These are phyloP conservation scores for Heliconius hermathena DNA, from an alignment of 1,140 invertebrate genomes.

Conservation along the genomic window DNA sequence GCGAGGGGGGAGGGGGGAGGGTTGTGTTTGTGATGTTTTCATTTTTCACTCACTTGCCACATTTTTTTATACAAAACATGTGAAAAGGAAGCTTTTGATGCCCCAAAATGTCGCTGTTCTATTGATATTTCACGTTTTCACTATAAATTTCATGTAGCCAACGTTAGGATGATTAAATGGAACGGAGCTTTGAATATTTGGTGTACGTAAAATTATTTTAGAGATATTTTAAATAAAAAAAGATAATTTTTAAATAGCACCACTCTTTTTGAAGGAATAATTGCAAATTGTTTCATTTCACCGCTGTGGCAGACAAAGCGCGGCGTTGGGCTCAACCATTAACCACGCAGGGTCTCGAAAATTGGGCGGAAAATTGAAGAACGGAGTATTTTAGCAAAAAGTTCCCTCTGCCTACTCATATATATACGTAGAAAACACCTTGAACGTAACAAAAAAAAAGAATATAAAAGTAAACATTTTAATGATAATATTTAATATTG, in stretches of 20 bases:
- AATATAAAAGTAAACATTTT: neutral
- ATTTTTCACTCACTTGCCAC: slow-evolving; percentile 67
- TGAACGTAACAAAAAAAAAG: neutral
- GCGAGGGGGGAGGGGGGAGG: slow-evolving; percentile 25
- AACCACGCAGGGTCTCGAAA: too few species aligned
- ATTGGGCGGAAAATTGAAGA: neutral
- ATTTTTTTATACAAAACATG: slow-evolving; percentile 55
- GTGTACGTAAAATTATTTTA: neutral
- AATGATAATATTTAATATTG: neutral
- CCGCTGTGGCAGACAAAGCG: neutral
- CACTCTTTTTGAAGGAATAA: too few species aligned
- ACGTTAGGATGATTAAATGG: neutral
- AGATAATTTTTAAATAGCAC: too few species aligned
- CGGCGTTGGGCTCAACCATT: neutral
- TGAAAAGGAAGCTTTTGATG: slow-evolving; percentile 53
- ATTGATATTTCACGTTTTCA: slow-evolving; percentile 29
- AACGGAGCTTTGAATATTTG: neutral
- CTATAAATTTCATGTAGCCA: slow-evolving; percentile 20
- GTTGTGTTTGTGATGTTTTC: slow-evolving; percentile 65
- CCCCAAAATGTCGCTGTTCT: slow-evolving; percentile 26
- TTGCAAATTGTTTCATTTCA: neutral
- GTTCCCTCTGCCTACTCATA: too few species aligned
- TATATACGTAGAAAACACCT: too few species aligned
- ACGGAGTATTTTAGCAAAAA: neutral
- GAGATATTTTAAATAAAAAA: neutral